These are phyloP conservation scores for Meda fulgida DNA, from an alignment of 2,797 vertebrate species.

Conservation along the genomic window DNA sequence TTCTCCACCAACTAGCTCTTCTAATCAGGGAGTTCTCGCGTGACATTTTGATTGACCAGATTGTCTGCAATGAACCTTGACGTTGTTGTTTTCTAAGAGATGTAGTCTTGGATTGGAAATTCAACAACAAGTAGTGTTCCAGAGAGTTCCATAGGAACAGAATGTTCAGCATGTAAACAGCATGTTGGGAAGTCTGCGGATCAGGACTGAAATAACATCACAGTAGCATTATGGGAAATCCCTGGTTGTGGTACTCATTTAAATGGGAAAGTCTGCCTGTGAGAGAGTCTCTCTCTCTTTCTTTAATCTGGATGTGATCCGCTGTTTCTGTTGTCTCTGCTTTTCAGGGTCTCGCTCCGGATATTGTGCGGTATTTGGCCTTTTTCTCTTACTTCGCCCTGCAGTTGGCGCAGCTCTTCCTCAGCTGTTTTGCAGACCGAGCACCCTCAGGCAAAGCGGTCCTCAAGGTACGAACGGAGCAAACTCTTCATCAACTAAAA, in stretches of 20 bases:
- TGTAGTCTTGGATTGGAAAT: neutral
- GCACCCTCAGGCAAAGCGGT: slow-evolving; percentile 80
- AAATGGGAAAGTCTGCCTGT: slow-evolving; percentile 13
- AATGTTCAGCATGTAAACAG: slow-evolving; percentile 43
- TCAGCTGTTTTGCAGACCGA: slow-evolving; percentile 88
- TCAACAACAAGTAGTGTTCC: neutral
- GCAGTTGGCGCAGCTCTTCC: slow-evolving; percentile 83
- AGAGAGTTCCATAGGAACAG: slow-evolving; percentile 21
- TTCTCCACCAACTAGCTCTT: neutral
- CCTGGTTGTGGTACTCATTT: slow-evolving; percentile 36
- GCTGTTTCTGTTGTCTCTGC: slow-evolving; percentile 46
- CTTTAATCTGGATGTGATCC: slow-evolving; percentile 8
- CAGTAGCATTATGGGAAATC: slow-evolving; percentile 53
- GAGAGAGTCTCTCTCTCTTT: slow-evolving; percentile 29
- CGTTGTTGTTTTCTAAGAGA: neutral
- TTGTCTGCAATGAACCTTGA: neutral
- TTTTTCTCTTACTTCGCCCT: slow-evolving; percentile 85
- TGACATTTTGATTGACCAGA: neutral
- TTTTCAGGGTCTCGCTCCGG: slow-evolving; percentile 81
- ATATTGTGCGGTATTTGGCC: slow-evolving; percentile 80
- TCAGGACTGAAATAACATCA: slow-evolving; percentile 32
- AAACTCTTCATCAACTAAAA: slow-evolving; percentile 12
- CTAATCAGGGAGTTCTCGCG: neutral
- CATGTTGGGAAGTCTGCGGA: slow-evolving; percentile 48
- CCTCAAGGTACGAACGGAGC: slow-evolving; percentile 76